Evolutionary conservation across 2,888 invertebrate genomes (phyloP), one percentile per base, ranked within the genome.

Genomic region (Pachliopta kotzebuea): DNA sequence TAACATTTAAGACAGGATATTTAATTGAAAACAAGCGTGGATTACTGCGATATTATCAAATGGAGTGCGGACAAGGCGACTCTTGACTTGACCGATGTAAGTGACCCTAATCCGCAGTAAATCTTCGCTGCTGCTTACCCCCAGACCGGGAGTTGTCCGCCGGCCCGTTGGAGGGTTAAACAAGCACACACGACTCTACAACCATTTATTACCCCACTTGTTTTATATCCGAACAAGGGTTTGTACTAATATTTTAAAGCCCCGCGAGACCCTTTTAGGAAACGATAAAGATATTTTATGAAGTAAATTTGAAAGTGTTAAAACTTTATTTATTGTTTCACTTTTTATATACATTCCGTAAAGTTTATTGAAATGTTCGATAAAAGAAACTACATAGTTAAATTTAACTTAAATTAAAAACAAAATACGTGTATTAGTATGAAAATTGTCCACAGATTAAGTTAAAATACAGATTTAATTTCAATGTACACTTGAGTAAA

Each of bases 31-130:
- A 77, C 73, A 78, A 71, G 76, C 68, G 68, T 60, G 70, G 75
- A 71, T 72, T 72, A 72, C 71, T 67, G 74, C 76, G 83, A 85
- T 84, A 85, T 79, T 83, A 86, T 83, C 84, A 85, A 88, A 86
- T 87, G 80, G 79, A 77, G 76, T 79, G 81, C 79, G 83, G 82
- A 83, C 84, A 84, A 79, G 80, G 79, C 79, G 79, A 85, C 86
- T 88, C 83, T 83, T 84, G 84, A 86, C 85, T 86, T 85, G 86
- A 86, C 83, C 86, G 85, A 84, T 88, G 89, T 88, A 88, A 84
- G 85, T 90, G 88, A 86, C 89, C 90, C 86, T 81, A 88, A 89
- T 87, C 87, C 88, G 87, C 86, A 80, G 89, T 91, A 90, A 90
- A 90, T 91, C 90, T 90, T 89, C 81, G 75, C 76, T 73, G 80